These are phyloP conservation scores for Cuniculus paca DNA, from an alignment of 2,797 vertebrate species.

Conservation along the genomic window DNA sequence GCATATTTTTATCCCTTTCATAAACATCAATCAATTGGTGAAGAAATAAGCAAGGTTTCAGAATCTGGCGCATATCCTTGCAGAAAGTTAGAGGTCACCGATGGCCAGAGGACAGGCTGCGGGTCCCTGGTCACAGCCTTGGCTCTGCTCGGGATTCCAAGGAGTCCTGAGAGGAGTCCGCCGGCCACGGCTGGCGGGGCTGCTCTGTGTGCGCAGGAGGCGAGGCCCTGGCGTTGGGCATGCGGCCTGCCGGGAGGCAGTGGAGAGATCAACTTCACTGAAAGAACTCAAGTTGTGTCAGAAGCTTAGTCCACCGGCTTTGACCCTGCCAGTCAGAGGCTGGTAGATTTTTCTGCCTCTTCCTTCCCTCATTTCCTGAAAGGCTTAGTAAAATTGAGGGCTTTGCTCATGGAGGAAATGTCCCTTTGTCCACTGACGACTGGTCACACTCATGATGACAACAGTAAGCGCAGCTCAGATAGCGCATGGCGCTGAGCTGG, in stretches of 20 bases:
- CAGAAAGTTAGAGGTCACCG: neutral
- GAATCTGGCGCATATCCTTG: neutral
- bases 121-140: neutral
- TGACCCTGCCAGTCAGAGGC: neutral
- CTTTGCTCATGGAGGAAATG: neutral
- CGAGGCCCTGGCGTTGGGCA: neutral
- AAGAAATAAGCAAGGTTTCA: neutral
- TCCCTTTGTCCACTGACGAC: neutral
- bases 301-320: neutral
- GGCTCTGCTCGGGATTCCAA: neutral
- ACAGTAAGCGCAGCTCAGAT: too few relatives aligned
- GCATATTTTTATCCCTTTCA: neutral
- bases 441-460: neutral
- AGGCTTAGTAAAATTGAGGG: neutral
- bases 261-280: neutral
- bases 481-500: accelerated
- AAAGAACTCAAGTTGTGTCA: neutral
- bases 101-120: neutral
- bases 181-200: neutral
- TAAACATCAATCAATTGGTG: neutral
- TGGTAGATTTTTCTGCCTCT: neutral
- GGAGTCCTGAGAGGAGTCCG: neutral
- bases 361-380: neutral
- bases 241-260: neutral
- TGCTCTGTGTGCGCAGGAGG: neutral